Evolutionary conservation across 2,888 invertebrate genomes (phyloP).

Genomic region (Pheosia tremula): DNA sequence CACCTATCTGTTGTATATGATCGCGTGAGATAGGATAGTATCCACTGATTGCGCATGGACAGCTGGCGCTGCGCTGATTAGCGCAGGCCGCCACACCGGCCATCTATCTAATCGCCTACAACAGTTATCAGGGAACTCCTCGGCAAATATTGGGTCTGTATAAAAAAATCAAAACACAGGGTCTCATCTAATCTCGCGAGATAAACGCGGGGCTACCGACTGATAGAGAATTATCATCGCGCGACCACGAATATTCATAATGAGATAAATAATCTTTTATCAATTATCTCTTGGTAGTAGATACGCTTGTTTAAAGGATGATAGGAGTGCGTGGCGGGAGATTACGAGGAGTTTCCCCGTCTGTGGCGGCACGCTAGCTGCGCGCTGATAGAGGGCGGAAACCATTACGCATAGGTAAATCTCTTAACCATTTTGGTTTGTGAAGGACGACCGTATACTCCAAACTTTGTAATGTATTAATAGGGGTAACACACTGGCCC

Average conservation of each 20-base stretch:
- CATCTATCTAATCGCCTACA: slow-evolving; percentile 73
- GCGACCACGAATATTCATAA: slow-evolving; percentile 82
- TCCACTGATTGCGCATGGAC: slow-evolving; percentile 54
- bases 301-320: slow-evolving; percentile 83
- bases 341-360: slow-evolving; percentile 75
- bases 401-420: slow-evolving; percentile 1
- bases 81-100: slow-evolving; percentile 41
- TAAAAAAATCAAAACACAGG: slow-evolving; percentile 83
- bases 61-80: slow-evolving; percentile 44
- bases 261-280: slow-evolving; percentile 85
- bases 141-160: slow-evolving; percentile 80
- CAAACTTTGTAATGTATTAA: too few species aligned
- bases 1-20: too few species aligned
- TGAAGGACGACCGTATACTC: too few species aligned
- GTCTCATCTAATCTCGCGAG: slow-evolving; percentile 83
- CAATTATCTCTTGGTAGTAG: slow-evolving; percentile 81
- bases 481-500: neutral
- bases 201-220: slow-evolving; percentile 83
- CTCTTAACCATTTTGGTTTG: too few species aligned
- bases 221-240: slow-evolving; percentile 82
- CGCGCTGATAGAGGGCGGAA: neutral
- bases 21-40: slow-evolving; percentile 22
- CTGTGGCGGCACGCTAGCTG: slow-evolving; percentile 27
- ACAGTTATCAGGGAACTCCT: slow-evolving; percentile 83
- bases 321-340: slow-evolving; percentile 71